Percentiles rank a stretch among this genome's conserved stretches.
Conservation (phyloP, 2,113 vertebrate genomes). For the Syngnathus typhle region DNA sequence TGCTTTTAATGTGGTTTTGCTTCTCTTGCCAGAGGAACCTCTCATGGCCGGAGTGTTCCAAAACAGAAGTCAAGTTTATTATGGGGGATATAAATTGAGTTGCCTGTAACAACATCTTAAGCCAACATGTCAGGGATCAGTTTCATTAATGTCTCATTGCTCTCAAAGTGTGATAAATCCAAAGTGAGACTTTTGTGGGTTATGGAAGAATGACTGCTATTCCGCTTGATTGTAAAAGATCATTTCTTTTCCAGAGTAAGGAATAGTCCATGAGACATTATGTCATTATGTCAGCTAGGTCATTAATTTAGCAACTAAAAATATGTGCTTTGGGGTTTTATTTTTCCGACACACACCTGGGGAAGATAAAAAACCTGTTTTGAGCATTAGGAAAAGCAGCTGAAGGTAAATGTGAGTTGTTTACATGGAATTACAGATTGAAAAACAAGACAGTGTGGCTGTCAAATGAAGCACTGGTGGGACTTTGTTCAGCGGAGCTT, state of each 20-base stretch:
- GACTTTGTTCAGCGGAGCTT: not conserved
- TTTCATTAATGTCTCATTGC: not conserved
- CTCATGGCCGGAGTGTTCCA: conserved; percentile 17
- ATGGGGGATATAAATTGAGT: conserved; percentile 19
- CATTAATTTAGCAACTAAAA: not conserved
- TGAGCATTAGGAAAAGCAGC: not conserved
- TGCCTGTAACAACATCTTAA: not conserved
- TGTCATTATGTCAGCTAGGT: not conserved
- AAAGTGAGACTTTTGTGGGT: not conserved
- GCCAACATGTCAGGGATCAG: not conserved
- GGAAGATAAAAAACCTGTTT: not conserved
- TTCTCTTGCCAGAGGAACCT: conserved; percentile 10
- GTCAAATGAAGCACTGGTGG: not conserved
- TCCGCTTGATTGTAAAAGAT: not conserved
- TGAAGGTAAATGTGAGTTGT: not conserved
- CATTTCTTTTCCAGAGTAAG: not conserved
- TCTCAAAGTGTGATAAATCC: not conserved
- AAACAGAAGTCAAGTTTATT: conserved; percentile 28
- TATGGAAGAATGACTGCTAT: not conserved
- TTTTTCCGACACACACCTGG: not conserved
- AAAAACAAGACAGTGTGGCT: not conserved
- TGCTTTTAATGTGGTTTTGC: conserved; percentile 17
- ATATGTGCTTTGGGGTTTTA: not conserved
- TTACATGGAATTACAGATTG: not conserved
- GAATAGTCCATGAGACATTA: not conserved